Evolutionary conservation across 2,888 invertebrate species (phyloP).

Genomic region (Synergus laeviventris): DNA sequence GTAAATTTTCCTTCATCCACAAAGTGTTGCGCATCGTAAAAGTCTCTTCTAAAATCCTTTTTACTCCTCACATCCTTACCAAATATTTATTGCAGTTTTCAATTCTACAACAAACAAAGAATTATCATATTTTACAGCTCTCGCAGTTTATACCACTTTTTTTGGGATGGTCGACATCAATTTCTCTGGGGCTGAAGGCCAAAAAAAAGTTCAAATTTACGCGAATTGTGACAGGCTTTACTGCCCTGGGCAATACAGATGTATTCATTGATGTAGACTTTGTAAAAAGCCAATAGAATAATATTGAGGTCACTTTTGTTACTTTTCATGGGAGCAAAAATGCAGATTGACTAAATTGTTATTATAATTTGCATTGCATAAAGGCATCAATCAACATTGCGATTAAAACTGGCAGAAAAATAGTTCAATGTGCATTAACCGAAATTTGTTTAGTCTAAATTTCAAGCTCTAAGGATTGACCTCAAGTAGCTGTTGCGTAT

Average conservation of each 20-base stretch:
- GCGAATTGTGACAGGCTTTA: not conserved
- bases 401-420: not conserved
- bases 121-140: not conserved
- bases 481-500: slow-evolving; percentile 1
- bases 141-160: not conserved
- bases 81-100: not conserved
- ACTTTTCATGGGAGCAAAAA: not conserved
- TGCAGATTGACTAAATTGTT: not conserved
- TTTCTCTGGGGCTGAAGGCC: not conserved
- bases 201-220: not conserved
- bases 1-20: slow-evolving; percentile 3
- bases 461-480: slow-evolving; percentile 12
- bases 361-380: not conserved
- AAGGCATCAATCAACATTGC: not conserved
- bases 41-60: not conserved
- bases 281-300: not conserved
- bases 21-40: not conserved
- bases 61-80: not conserved
- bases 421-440: not conserved
- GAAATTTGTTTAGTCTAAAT: not conserved
- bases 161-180: not conserved
- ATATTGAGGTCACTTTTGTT: not conserved
- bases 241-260: not conserved
- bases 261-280: slow-evolving; percentile 5
- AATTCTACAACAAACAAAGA: not conserved